Base-by-base conservation (phyloP, 2,888 invertebrate species). In the Ametastegia equiseti region DNA sequence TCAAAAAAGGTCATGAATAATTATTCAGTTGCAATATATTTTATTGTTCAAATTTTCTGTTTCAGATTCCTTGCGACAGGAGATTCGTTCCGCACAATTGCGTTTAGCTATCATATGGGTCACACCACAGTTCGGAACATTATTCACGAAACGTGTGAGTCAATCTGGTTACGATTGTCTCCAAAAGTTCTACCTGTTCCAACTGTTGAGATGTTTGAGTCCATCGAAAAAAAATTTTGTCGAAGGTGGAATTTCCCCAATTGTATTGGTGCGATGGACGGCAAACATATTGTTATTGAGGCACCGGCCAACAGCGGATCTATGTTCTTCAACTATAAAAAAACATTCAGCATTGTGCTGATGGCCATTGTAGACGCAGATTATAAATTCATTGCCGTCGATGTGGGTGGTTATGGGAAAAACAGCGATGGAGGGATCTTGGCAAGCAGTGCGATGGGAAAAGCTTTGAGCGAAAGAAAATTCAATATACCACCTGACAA, bases 371-470 rank as follows among this genome's bases (percentile, higher is more conserved):
- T 84, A 69, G 84, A 84, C 63, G 77, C 84, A 0, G 65, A 82
- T 45, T 87, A 86, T 73, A 84, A 83, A 78, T 87, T 86, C 81
- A 82, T 83, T 80, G 39, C 80, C 39, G 81, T 87, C 11, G 86
- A 87, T 80, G 81, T 87, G 19, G 86, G 83, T 7, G 83, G 80
- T 9, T 86, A 86, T 81, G 86, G 87, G 1, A 83, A 82, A 71
- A 84, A 83, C 54, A 86, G 85, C 69, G 86, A 86, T 81, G 82
- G 86, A 6, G 85, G 85, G 2, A 84, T 87, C 60, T 86, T 85
- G 75, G 57, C 83, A 30, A 63, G 47, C 54, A 86, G 85, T 57
- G 79, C 77, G 47, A 63, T 86, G 69, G 87, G 85, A 23, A 81
- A 84, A 79, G 69, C 57, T 81, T 80, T 85, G 67, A 73, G 75